Evolutionary conservation across 1,140 invertebrate species (phyloP), one percentile per base, ranked within the genome.

Genomic region (Zaprionus vittiger): DNA sequence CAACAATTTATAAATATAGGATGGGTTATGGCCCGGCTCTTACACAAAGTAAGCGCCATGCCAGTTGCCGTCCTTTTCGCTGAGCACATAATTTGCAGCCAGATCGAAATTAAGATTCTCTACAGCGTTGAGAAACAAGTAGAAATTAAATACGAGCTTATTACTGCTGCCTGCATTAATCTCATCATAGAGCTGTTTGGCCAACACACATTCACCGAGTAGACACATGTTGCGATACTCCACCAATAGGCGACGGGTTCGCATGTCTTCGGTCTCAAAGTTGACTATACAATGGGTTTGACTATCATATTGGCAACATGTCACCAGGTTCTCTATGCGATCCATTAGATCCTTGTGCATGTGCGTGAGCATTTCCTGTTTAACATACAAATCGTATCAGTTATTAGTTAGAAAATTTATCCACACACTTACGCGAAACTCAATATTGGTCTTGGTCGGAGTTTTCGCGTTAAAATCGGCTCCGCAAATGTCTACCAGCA

Each of bases 281-380:
- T 62, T 24, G 0, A 68, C 17, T 0, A 75, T 15, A 28, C 38
- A 65, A 1, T 71, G 22, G 17, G 34, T 49, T 1, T 56, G 20
- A 47, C 54, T 54, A 6, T 80, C 62, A 67, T 68, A 71, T n/a
- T 63, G 34, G 28, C 69, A 82, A 28, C 47, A 34, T 1, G 9
- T 60, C 1, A 90, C 6, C 6, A 82, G 44, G 0, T 38, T 11
- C 0, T 71, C 59, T 20, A 90, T 61, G 24, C 85, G 82, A 1
- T 77, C 76, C 66, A 90, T 91, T 1, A 90, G 66, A 55, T 85
- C 79, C 38, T 77, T 71, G 47, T 85, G 76, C 85, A 90, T 85
- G 41, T 90, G 85, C 0, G 85, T 90, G 0, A 90, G 44, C 85
- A 90, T 90, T 47, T 85, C 79, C 85, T 90, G 12, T 11, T 7